Evolutionary conservation across 2,888 invertebrate genomes (phyloP), one percentile per base, ranked within the genome.

Genomic region (Acrobasis suavella): DNA sequence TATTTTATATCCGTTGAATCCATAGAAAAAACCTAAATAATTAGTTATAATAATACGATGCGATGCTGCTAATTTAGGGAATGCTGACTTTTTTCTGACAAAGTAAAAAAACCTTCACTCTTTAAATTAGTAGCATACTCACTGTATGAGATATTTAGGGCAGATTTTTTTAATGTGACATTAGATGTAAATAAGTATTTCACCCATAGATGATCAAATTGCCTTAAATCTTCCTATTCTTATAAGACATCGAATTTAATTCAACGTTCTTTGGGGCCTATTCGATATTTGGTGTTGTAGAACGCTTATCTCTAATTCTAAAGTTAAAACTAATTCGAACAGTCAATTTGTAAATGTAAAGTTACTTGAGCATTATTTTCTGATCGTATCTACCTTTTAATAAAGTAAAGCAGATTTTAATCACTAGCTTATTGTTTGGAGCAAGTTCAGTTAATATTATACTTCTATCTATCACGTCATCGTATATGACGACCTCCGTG

Each of bases 211-310:
- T 15, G 62, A 67, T 58, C 49, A 17, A 64, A 63, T 67, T 67
- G 68, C 70, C 70, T 70, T 72, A 68, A 67, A 66, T 65, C 68
- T 72, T 73, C 67, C 69, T 72, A 68, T 63, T 68, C 46, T 65
- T 70, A 67, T 65, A 65, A 65, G 64, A 75, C 81, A 81, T 81
- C 81, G 81, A 81, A 81, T 71, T 69, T 54, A 59, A 69, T 65
- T 72, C 68, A 72, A 75, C 69, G 66, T 73, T 73, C 67, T 71
- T 67, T 62, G 69, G 62, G 75, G 78, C 75, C 80, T 81, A 80
- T 76, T 77, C 64, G 70, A 68, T 74, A 69, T 73, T 69, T 39
- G 50, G 22, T 72, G 69, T 72, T 63, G 62, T 52, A 32, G 22
- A 52, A 52, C 14, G 22, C 52, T 52, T 22, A 52, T 32, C 39